Conservation (phyloP, 2,888 invertebrate species). For the Drosophila tripunctata region DNA sequence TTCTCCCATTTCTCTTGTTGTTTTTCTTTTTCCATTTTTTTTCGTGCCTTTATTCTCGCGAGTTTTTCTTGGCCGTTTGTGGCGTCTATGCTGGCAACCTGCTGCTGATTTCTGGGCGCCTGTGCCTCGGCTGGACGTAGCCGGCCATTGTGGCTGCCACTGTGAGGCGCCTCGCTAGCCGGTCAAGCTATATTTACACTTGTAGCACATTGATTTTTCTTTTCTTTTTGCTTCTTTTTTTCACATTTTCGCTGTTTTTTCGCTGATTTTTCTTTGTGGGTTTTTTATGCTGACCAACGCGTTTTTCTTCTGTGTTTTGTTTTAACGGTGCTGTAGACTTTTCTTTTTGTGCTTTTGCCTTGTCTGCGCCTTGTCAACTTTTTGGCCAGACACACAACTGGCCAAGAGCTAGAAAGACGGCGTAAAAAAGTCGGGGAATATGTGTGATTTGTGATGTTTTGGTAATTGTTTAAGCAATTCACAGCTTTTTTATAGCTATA, state of each 20-base stretch:
- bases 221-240: constrained; percentile 20
- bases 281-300: constrained; percentile 31
- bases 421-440: constrained; percentile 31
- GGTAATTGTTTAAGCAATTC: constrained; percentile 44
- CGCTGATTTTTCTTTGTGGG: too few relatives aligned
- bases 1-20: constrained; percentile 33
- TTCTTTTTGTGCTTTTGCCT: constrained; percentile 28
- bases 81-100: constrained; percentile 28
- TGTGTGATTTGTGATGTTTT: constrained; percentile 18
- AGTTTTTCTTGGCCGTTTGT: constrained; percentile 47
- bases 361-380: constrained; percentile 72
- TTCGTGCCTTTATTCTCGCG: constrained; percentile 21
- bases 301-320: constrained; percentile 53
- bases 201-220: constrained; percentile 74
- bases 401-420: constrained; percentile 1
- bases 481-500: too few relatives aligned
- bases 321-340: constrained; percentile 53
- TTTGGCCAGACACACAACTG: constrained; percentile 63
- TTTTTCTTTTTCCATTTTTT: constrained; percentile 16
- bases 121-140: constrained; percentile 70
- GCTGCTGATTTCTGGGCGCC: constrained; percentile 69
- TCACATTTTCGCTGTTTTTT: constrained; percentile 24
- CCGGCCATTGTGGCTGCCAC: constrained; percentile 61
- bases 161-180: constrained; percentile 40
- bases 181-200: constrained; percentile 77